These are phyloP conservation scores for Leptopilina syphax DNA, from an alignment of 2,888 invertebrate species.

Conservation along the genomic window DNA sequence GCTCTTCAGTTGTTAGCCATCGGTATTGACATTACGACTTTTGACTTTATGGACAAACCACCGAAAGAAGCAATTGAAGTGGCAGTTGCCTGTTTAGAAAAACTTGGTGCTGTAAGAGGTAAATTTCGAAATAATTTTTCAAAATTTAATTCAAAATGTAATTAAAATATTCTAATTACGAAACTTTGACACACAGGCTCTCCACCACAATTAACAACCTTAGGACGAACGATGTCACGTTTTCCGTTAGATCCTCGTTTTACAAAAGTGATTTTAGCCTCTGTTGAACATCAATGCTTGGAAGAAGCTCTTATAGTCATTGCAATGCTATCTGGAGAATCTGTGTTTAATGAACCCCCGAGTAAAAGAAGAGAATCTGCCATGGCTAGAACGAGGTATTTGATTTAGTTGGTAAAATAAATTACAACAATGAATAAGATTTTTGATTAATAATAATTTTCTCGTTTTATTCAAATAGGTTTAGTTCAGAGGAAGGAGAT, in stretches of 20 bases:
- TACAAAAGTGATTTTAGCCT: slow-evolving; percentile 88
- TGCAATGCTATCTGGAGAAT: slow-evolving; percentile 92
- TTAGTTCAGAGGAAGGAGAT: slow-evolving; percentile 92
- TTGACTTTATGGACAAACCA: slow-evolving; percentile 95
- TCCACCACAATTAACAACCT: slow-evolving; percentile 83
- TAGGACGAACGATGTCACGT: slow-evolving; percentile 91
- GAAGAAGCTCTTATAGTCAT: slow-evolving; percentile 92
- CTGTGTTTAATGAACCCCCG: slow-evolving; percentile 86
- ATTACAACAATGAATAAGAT: not conserved
- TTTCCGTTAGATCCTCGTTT: slow-evolving; percentile 96
- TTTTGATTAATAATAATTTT: too few species aligned
- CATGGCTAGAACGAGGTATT: slow-evolving; percentile 81
- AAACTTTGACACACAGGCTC: slow-evolving; percentile 62
- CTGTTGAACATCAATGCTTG: slow-evolving; percentile 86
- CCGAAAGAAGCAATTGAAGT: slow-evolving; percentile 83
- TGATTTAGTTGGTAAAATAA: slow-evolving; percentile 25
- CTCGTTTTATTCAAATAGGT: slow-evolving; percentile 79
- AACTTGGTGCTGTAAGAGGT: slow-evolving; percentile 78
- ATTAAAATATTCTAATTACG: too few species aligned
- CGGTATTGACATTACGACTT: slow-evolving; percentile 88
- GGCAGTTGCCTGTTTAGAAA: slow-evolving; percentile 82
- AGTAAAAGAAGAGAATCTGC: slow-evolving; percentile 87
- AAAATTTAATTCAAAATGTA: too few species aligned
- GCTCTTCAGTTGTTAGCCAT: slow-evolving; percentile 90
- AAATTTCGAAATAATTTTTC: not conserved